These are phyloP conservation scores for Nematolebias whitei DNA, from an alignment of 2,113 vertebrate species.

Conservation along the genomic window DNA sequence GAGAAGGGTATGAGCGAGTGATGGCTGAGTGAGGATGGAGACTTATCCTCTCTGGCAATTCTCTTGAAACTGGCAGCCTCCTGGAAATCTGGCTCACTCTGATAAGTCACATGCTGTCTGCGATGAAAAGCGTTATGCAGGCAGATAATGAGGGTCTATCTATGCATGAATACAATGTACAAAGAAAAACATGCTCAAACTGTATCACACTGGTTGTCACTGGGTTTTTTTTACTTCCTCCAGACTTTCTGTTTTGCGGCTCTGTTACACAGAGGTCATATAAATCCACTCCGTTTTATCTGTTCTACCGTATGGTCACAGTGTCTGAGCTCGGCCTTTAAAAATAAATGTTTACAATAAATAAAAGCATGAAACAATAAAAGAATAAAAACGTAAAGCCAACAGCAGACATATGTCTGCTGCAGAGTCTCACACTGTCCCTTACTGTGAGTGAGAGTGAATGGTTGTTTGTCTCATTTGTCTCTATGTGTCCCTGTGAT, in stretches of 20 bases:
- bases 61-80: constrained; percentile 57
- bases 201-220: background rate
- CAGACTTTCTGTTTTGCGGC: background rate
- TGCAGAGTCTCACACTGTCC: background rate
- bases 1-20: constrained; percentile 37
- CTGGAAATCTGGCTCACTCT: constrained; percentile 56
- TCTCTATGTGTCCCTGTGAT: too few species aligned
- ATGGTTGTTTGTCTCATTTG: too few species aligned
- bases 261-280: background rate
- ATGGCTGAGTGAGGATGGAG: constrained; percentile 56
- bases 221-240: constrained; percentile 8
- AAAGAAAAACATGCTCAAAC: constrained; percentile 10
- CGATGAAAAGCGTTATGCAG: constrained; percentile 48
- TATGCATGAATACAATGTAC: constrained; percentile 37
- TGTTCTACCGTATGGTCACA: constrained; percentile 18
- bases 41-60: constrained; percentile 53
- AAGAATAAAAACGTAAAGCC: too few species aligned
- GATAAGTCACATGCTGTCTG: constrained; percentile 70
- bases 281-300: constrained; percentile 10
- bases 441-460: background rate
- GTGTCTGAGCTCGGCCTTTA: constrained; percentile 17
- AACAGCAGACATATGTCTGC: too few species aligned
- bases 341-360: constrained; percentile 1
- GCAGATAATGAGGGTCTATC: constrained; percentile 56
- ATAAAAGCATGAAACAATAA: background rate